These are phyloP conservation scores for Agriopis aurantiaria DNA, from an alignment of 2,888 invertebrate species.

Conservation along the genomic window DNA sequence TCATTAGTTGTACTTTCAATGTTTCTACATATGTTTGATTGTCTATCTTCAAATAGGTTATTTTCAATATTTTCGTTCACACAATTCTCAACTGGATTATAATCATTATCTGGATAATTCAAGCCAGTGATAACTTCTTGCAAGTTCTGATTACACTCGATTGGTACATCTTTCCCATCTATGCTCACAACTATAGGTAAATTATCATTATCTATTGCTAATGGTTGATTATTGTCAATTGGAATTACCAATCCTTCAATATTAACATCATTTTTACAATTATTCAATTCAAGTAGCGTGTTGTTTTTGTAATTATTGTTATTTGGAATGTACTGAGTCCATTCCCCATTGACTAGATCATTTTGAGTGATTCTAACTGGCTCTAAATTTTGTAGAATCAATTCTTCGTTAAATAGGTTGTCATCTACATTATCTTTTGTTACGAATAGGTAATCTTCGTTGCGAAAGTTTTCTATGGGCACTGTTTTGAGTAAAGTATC, in stretches of 20 bases:
- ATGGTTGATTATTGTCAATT: neutral
- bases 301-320: slow-evolving; percentile 1
- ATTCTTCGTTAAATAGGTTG: slow-evolving; percentile 27
- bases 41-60: slow-evolving; percentile 1
- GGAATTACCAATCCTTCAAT: slow-evolving; percentile 2
- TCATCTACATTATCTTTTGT: slow-evolving; percentile 33
- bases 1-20: neutral
- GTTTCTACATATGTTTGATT: neutral
- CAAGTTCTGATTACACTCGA: slow-evolving; percentile 3
- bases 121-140: slow-evolving; percentile 4
- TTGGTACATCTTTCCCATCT: neutral
- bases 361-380: slow-evolving; percentile 29
- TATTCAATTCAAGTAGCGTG: slow-evolving; percentile 16
- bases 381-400: slow-evolving; percentile 19
- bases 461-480: slow-evolving; percentile 26
- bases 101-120: neutral
- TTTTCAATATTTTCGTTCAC: slow-evolving; percentile 19
- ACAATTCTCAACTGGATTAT: slow-evolving; percentile 7
- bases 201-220: slow-evolving; percentile 1
- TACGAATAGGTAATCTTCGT: slow-evolving; percentile 37
- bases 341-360: slow-evolving; percentile 27
- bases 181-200: neutral
- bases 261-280: slow-evolving; percentile 12
- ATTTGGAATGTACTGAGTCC: slow-evolving; percentile 19
- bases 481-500: slow-evolving; percentile 36